Evolutionary conservation across 2,797 vertebrate genomes (phyloP), one percentile per base, ranked within the genome.

Genomic region (Enoplosus armatus): DNA sequence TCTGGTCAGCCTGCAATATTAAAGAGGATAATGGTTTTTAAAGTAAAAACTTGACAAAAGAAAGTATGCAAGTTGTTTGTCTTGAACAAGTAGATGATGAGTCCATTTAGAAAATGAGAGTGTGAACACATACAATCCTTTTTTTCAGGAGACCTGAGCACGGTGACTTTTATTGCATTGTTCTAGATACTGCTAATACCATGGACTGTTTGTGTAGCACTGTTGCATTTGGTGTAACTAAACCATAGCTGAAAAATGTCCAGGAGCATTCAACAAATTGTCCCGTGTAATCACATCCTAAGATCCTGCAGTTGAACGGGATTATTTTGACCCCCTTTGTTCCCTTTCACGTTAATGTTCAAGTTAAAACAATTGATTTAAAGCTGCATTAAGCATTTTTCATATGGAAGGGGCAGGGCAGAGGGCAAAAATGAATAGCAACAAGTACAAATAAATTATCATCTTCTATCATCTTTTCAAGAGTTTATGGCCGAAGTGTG

Each of bases 371-470:
- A 16, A 56, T 47, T 29, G 18, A 69, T 50, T 60, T 27, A 47
- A 41, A 63, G n/a, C 29, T 31, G 51, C 20, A 8, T 20, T 22
- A 50, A 39, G 56, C n/a, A 33, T 62, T 47, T 37, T 37, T 69
- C 3, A 26, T 45, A 43, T 10, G 12, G 12, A 68, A 54, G 5
- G 6, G 2, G 15, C 18, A 31, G 4, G 3, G 4, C 50, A 61
- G 31, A 41, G 54, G 54, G 18, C n/a, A 72, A 47, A 81, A 61
- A 48, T 47, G 51, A 63, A 62, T 24, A 26, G 39, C 35, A 67
- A 72, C 16, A 29, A 41, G 29, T 12, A 14, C 10, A 14, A 56
- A 53, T 53, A 37, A 31, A 14, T 15, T 12, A 22, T 22, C n/a
- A n/a, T n/a, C n/a, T n/a, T n/a, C n/a, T n/a, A 31, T 67, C 2